Percentiles rank a stretch among this genome's conserved stretches.
Conservation (phyloP, 1,140 invertebrate species). For the Macrobrachium nipponense region DNA sequence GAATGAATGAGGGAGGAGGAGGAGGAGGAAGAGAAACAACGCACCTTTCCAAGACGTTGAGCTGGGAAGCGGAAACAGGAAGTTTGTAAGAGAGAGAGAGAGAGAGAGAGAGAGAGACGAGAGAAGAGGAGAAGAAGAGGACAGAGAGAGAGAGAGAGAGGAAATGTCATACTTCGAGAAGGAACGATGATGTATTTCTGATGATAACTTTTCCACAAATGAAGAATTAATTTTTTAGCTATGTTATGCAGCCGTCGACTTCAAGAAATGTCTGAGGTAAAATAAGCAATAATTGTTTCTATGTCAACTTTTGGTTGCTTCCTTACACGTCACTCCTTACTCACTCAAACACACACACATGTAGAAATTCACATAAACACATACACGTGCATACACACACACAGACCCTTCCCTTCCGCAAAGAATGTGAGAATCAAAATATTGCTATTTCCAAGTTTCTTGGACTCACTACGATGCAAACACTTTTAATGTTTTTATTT, state of each 20-base stretch:
- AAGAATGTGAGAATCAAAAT: neutral
- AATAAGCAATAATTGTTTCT: too few species aligned
- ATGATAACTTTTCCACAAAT: too few species aligned
- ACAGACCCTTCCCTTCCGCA: neutral
- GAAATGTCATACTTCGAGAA: too few species aligned
- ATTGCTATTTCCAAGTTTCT: too few species aligned
- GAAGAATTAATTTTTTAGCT: too few species aligned
- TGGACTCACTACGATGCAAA: too few species aligned
- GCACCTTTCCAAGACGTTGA: neutral
- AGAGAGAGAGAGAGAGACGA: conserved; percentile 28
- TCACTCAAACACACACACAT: neutral
- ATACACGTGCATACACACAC: neutral
- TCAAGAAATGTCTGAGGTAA: too few species aligned
- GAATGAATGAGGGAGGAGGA: conserved; percentile 8
- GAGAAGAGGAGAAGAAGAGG: conserved; percentile 17
- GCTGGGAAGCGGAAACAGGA: neutral
- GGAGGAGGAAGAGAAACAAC: neutral
- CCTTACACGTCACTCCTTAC: neutral
- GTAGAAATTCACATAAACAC: conserved; percentile 24
- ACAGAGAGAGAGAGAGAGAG: conserved; percentile 21
- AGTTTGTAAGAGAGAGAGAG: conserved; percentile 15
- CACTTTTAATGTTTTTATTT: too few species aligned
- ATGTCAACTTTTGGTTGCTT: neutral
- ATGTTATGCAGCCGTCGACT: too few species aligned
- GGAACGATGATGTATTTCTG: neutral